Base-by-base conservation (phyloP, 2,888 invertebrate species). In the Adelognathus sp. region DNA sequence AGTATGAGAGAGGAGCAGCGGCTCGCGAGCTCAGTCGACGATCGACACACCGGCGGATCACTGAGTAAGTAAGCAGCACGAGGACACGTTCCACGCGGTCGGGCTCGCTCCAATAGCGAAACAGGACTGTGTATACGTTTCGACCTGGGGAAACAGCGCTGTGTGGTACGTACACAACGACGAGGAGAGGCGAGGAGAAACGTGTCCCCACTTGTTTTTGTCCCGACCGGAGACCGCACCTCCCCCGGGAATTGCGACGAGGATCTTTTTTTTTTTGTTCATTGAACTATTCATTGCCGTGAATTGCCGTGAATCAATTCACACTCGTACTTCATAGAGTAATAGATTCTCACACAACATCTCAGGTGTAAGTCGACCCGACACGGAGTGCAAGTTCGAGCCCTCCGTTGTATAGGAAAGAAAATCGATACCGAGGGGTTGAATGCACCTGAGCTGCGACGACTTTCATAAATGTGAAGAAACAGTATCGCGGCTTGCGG, bases 51-150 rank as follows among this genome's bases (percentile, higher is more conserved):
- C 33, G 27, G 39, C 16, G 3, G 54, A 29, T 21, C n/a, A 24
- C 46, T 3, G 46, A 46, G 11, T 9, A 11, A 9, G 46, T 18
- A n/a, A 14, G 64, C 50, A 60, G 52, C 73, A 66, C 71, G 41
- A 76, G 66, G 41, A 36, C 56, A 67, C 78, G 81, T 83, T 84
- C 79, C 84, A 82, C 83, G 83, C 82, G 85, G 83, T 82, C 75
- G 79, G 80, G 79, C 81, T 84, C 72, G 60, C 60, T n/a, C n/a
- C n/a, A n/a, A n/a, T 44, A 73, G 87, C 86, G 86, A 84, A 88
- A 87, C 54, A 88, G 84, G 83, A 87, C 87, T 84, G 87, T 87
- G 84, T 87, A 85, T 82, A 86, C 87, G n/a, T n/a, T 84, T 86
- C 79, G 85, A 77, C 86, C 80, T 14, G 39, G 36, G 16, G 31